Percentiles rank a stretch among this genome's conserved stretches.
Evolutionary conservation across 2,113 vertebrate species (phyloP).

Genomic region (Ramphastos sulfuratus): DNA sequence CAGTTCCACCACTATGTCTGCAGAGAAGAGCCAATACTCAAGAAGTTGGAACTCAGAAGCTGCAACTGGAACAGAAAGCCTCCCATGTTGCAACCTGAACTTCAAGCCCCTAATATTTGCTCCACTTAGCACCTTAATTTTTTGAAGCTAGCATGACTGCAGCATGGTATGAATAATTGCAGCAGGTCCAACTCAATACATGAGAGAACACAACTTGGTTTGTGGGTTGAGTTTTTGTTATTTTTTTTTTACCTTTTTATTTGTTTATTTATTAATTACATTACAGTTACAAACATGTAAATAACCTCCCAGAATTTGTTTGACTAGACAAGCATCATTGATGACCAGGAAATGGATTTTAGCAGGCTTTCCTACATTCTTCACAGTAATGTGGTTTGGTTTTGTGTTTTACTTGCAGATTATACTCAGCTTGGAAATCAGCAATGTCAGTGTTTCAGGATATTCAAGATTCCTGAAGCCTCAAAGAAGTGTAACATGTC

Average conservation of each 20-base stretch:
- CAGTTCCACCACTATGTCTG: too few species aligned
- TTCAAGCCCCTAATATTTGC: too few species aligned
- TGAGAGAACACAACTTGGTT: not conserved
- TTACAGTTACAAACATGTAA: not conserved
- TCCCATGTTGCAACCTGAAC: too few species aligned
- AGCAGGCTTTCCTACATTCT: not conserved
- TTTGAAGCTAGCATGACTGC: too few species aligned
- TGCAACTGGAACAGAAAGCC: too few species aligned
- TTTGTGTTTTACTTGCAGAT: not conserved
- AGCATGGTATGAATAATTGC: too few species aligned
- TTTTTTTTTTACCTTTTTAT: not conserved
- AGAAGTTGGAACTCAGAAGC: too few species aligned
- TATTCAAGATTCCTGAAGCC: not conserved
- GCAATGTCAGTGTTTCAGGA: slow-evolving; percentile 14
- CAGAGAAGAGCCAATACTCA: too few species aligned
- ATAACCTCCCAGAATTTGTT: not conserved
- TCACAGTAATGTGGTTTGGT: not conserved
- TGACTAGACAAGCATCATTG: not conserved
- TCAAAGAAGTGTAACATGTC: not conserved
- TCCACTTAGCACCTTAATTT: too few species aligned
- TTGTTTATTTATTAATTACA: not conserved
- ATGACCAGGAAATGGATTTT: not conserved
- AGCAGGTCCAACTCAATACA: too few species aligned
- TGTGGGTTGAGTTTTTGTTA: not conserved
- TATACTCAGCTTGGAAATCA: not conserved